Evolutionary conservation across 35 echinoderm and acorn worm species (phyloP), one percentile per base, ranked within the genome.

Genomic region (Hemicentrotus pulcherrimus): DNA sequence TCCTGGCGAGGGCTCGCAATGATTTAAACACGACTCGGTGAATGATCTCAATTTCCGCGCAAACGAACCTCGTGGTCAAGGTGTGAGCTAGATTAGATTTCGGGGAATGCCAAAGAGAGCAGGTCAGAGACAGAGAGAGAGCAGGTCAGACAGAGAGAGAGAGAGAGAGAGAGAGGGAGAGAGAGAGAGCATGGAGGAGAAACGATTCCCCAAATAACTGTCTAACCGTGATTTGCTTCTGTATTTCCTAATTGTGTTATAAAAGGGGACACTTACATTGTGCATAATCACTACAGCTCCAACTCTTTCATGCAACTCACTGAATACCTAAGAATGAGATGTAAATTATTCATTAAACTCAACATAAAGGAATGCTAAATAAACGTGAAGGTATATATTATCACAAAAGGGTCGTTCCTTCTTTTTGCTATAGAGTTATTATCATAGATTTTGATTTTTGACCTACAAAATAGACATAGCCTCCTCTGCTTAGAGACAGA

Each of bases 31-130:
- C 88, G 46, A 90, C 12, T 31, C 88, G 88, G 88, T 47, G 88
- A 90, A 90, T 90, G 88, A 90, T 90, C 88, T 47, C 88, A 90
- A 90, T 90, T 90, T 90, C 88, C 88, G 88, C 88, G 88, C 46
- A 90, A 90, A 30, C 88, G 32, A 90, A n/a, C 88, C 88, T 45
- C 46, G 32, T 33, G 88, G 88, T 90, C 88, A 90, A 90, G 88
- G 88, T 47, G 46, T 9, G 88, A 33, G 46, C 31, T 16, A 90
- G 88, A 45, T 33, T 90, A 90, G 88, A 14, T 90, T 15, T 8
- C 4, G n/a, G 88, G 12, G 32, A 4, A 90, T 47, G 32, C 31
- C 24, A 28, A 78, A 78, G 65, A 30, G 88, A 41, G 31, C 33
- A 32, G 31, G 46, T 90, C 32, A 41, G 18, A 35, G 86, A 88